Evolutionary conservation across 2,113 vertebrate species (phyloP), one percentile per base, ranked within the genome.

Genomic region (Calcarius ornatus): DNA sequence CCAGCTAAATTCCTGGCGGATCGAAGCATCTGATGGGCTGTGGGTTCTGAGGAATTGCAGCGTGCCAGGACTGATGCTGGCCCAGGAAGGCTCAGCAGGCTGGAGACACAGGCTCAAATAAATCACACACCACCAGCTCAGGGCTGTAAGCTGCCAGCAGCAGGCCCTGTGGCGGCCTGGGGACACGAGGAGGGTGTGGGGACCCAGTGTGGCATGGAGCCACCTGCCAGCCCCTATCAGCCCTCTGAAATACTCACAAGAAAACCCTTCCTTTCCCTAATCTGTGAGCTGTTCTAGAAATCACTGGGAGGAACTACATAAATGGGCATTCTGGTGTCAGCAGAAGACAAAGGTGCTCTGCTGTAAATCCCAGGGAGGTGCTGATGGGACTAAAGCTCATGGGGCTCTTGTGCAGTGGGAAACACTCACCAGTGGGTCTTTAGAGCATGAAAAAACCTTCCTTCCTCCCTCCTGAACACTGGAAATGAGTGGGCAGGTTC

Each of bases 51-150:
- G 97, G 97, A 97, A 98, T 97, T 97, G 98, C 98, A 82, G 25
- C 72, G 97, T 97, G 97, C 97, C 97, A 97, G 98, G 97, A 98
- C 98, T 97, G 98, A 98, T 98, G 98, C 95, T 82, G 93, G 98
- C 95, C 90, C 87, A 35, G 77, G 95, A 96, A 97, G 97, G 98
- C 98, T 98, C 98, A 96, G 97, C 83, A 95, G 97, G 97, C 93
- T 95, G 88, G 85, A 97, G 95, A 97, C 97, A 91, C 71, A 87
- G 93, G 88, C 95, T 98, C 98, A 98, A 98, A 99, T 98, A 99
- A 99, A 99, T 99, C 95, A 96, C 98, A 99, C 98, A 98, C 96
- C 97, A 99, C 97, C 97, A 97, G 98, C 98, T 98, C 98, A 97
- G 98, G 93, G 97, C 97, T 98, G 98, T 98, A 97, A 98, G 98